These are phyloP conservation scores for Acrobasis consociella DNA, from an alignment of 2,888 invertebrate genomes.

Conservation along the genomic window DNA sequence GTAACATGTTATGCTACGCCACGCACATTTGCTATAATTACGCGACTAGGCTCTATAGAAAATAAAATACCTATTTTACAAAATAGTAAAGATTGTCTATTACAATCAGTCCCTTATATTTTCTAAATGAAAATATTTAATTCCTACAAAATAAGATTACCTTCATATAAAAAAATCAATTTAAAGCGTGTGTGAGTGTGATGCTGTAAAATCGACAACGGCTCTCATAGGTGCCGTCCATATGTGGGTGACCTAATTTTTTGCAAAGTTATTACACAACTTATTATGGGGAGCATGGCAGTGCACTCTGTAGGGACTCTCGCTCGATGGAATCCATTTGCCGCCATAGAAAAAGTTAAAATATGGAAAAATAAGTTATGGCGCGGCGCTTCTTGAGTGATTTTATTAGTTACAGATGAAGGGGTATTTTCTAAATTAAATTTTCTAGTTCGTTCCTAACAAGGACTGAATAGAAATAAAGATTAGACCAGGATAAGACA, in stretches of 20 bases:
- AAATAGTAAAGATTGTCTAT: too few species aligned
- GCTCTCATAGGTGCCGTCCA: slow-evolving; percentile 35
- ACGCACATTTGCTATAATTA: too few species aligned
- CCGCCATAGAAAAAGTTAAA: slow-evolving; percentile 20
- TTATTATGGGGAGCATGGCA: slow-evolving; percentile 51
- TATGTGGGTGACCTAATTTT: slow-evolving; percentile 62
- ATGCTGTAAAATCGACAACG: slow-evolving; percentile 36
- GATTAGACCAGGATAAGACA: too few species aligned
- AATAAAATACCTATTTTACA: too few species aligned
- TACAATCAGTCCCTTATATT: too few species aligned
- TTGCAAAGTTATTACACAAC: slow-evolving; percentile 52
- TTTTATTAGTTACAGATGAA: background rate
- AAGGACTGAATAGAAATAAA: too few species aligned
- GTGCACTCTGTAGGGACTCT: slow-evolving; percentile 49
- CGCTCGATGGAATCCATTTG: slow-evolving; percentile 16
- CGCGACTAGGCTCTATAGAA: too few species aligned
- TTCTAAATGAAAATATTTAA: too few species aligned
- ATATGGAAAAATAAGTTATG: slow-evolving; percentile 19
- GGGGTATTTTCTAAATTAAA: background rate
- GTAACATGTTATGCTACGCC: too few species aligned
- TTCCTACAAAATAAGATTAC: too few species aligned
- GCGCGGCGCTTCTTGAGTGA: background rate
- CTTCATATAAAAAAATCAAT: too few species aligned
- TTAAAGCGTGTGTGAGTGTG: background rate
- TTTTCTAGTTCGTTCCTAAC: background rate